Evolutionary conservation across 2,888 invertebrate genomes (phyloP).

Genomic region (Zhengitettix transpicula): DNA sequence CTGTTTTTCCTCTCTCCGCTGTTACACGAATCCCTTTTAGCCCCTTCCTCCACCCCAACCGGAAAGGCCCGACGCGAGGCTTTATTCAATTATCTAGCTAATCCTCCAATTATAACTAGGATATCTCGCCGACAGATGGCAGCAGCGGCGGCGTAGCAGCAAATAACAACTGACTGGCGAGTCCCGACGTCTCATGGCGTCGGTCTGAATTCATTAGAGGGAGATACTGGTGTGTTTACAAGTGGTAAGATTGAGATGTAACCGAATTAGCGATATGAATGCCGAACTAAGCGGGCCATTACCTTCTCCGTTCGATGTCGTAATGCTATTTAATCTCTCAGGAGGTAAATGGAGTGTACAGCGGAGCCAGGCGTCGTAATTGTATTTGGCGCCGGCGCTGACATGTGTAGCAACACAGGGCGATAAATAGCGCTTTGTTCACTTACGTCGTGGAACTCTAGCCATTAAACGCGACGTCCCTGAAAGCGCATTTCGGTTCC

Average conservation of each 20-base stretch:
- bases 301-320: too few species aligned
- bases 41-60: not conserved
- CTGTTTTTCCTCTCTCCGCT: too few species aligned
- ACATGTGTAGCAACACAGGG: too few species aligned
- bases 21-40: not conserved
- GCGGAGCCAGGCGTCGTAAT: too few species aligned
- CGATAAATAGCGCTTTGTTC: too few species aligned
- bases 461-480: too few species aligned
- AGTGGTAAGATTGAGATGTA: not conserved
- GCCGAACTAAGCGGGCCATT: not conserved
- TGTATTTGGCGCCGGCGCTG: too few species aligned
- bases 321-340: too few species aligned
- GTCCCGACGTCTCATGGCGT: constrained; percentile 1
- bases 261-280: not conserved
- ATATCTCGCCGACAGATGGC: constrained; percentile 7
- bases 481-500: too few species aligned
- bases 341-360: too few species aligned
- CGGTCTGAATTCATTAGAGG: constrained; percentile 5
- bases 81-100: constrained; percentile 50
- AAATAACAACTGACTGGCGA: constrained; percentile 7
- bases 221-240: not conserved
- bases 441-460: too few species aligned
- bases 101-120: constrained; percentile 42
- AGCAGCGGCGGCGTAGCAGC: not conserved
- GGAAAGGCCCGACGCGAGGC: constrained; percentile 18